Evolutionary conservation across 2,888 invertebrate genomes (phyloP).

Genomic region (Atherix ibis): DNA sequence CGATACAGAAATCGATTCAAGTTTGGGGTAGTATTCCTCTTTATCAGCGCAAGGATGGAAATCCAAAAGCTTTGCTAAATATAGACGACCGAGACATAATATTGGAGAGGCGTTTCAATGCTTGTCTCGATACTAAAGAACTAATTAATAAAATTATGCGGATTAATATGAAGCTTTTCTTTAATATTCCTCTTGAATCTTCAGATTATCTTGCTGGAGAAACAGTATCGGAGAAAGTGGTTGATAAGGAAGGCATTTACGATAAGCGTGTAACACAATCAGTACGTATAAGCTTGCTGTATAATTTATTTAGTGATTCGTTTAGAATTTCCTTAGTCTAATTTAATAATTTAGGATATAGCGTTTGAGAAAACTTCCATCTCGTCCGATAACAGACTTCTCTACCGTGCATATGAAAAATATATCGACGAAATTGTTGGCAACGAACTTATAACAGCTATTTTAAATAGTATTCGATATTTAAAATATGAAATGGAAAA

Average conservation of each 20-base stretch:
- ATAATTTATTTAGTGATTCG: too few species aligned
- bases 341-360: too few species aligned
- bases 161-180: slow-evolving; percentile 52
- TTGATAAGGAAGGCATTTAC: too few species aligned
- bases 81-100: slow-evolving; percentile 25
- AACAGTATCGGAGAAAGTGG: too few species aligned
- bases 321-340: too few species aligned
- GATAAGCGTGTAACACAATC: too few species aligned
- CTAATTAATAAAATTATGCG: slow-evolving; percentile 42
- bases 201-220: slow-evolving; percentile 4
- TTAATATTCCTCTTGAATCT: slow-evolving; percentile 38
- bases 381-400: slow-evolving; percentile 3
- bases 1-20: slow-evolving; percentile 40
- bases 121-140: slow-evolving; percentile 36
- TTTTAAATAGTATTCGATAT: slow-evolving; percentile 26
- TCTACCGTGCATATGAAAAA: slow-evolving; percentile 38
- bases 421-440: slow-evolving; percentile 47
- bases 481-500: slow-evolving; percentile 26
- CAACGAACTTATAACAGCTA: slow-evolving; percentile 38
- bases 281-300: too few species aligned
- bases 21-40: slow-evolving; percentile 61
- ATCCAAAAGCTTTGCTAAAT: slow-evolving; percentile 39
- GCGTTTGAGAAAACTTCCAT: too few species aligned
- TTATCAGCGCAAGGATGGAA: slow-evolving; percentile 54
- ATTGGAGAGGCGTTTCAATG: slow-evolving; percentile 20